Evolutionary conservation across 1,140 invertebrate species (phyloP).

Genomic region (Microplitis demolitor): DNA sequence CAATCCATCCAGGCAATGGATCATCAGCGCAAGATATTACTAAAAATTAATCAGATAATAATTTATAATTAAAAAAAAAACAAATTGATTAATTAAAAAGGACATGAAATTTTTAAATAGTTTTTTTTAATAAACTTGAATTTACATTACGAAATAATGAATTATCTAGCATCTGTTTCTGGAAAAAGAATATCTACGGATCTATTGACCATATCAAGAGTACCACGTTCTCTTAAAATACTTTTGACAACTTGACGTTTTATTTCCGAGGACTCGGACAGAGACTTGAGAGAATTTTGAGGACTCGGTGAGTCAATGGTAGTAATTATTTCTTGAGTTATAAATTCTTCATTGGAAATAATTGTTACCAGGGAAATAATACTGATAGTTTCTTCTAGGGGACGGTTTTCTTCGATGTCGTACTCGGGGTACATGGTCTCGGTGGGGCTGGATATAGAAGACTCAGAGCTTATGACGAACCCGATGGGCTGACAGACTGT

Average conservation of each 20-base stretch:
- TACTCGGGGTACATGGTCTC: conserved; percentile 47
- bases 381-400: not conserved
- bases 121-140: not conserved
- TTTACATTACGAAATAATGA: not conserved
- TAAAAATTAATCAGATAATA: conserved; percentile 38
- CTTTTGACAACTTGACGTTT: not conserved
- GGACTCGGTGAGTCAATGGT: too few species aligned
- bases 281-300: not conserved
- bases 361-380: too few species aligned
- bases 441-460: conserved; percentile 20
- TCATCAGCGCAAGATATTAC: conserved; percentile 78
- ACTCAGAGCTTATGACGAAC: not conserved
- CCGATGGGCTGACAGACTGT: conserved; percentile 31
- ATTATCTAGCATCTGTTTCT: conserved; percentile 5
- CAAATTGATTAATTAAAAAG: not conserved
- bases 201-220: conserved; percentile 7
- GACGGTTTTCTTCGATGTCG: conserved; percentile 41
- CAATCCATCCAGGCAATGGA: conserved; percentile 75
- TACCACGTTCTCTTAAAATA: conserved; percentile 3
- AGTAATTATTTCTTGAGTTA: not conserved
- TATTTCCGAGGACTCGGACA: not conserved
- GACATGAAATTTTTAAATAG: too few species aligned
- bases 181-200: conserved; percentile 18
- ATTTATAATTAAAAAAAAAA: not conserved
- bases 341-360: not conserved